Evolutionary conservation across 2,888 invertebrate species (phyloP).

Genomic region (Tipula vernalis): DNA sequence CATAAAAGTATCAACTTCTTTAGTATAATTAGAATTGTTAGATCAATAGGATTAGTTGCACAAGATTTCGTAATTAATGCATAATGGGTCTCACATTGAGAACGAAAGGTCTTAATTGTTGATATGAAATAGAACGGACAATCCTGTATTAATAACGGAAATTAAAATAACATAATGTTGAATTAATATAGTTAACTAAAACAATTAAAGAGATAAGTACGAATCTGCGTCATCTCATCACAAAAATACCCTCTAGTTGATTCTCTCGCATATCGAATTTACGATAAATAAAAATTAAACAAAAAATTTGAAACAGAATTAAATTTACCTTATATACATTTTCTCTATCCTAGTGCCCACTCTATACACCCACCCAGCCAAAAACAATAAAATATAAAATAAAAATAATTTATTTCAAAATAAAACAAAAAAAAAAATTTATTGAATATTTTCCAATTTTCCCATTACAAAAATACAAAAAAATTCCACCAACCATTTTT

Average conservation of each 20-base stretch:
- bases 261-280: background rate
- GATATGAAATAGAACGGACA: too few species aligned
- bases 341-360: background rate
- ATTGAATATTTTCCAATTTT: slow-evolving; percentile 4
- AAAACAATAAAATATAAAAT: background rate
- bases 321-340: background rate
- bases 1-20: too few species aligned
- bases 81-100: too few species aligned
- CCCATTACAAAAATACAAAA: background rate
- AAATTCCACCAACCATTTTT: background rate
- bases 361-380: background rate
- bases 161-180: too few species aligned
- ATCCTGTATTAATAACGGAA: too few species aligned
- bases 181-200: too few species aligned
- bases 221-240: too few species aligned
- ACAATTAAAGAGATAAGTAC: too few species aligned
- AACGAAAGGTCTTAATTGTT: too few species aligned
- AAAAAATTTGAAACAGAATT: background rate
- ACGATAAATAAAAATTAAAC: background rate
- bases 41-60: too few species aligned
- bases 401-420: background rate
- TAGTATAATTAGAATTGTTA: too few species aligned
- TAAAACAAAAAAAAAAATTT: background rate
- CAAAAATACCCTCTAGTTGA: background rate
- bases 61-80: too few species aligned